Conservation (phyloP, 2,888 invertebrate species). For the Tholera decimalis region DNA sequence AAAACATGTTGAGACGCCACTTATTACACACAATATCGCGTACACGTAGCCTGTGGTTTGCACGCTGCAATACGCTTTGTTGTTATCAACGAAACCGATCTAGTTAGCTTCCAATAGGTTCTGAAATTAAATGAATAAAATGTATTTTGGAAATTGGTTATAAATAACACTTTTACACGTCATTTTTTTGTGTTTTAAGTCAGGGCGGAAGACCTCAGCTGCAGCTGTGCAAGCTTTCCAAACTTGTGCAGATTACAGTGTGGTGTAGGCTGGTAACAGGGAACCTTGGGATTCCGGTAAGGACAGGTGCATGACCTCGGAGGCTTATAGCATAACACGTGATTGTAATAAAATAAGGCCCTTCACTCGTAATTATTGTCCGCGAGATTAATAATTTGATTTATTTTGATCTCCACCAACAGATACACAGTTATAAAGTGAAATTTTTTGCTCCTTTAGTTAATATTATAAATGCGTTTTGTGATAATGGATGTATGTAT, state of each 20-base stretch:
- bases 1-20: not conserved
- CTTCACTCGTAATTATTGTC: not conserved
- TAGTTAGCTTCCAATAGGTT: slow-evolving; percentile 43
- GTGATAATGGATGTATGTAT: no score
- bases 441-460: no score
- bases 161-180: no score
- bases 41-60: not conserved
- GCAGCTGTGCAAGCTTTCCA: slow-evolving; percentile 48
- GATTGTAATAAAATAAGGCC: not conserved
- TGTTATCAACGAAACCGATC: slow-evolving; percentile 3
- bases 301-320: slow-evolving; percentile 21
- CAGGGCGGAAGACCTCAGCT: slow-evolving; percentile 44
- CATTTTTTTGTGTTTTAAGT: no score
- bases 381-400: no score
- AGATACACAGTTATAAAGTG: no score
- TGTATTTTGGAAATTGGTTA: no score
- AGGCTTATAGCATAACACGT: not conserved
- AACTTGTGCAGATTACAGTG: slow-evolving; percentile 20
- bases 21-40: slow-evolving; percentile 9
- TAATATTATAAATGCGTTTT: no score
- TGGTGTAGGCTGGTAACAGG: slow-evolving; percentile 13
- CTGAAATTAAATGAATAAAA: no score
- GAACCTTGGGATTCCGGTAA: slow-evolving; percentile 27
- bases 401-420: no score
- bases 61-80: slow-evolving; percentile 1